phyloP scores from a whole-genome alignment of 2,888 invertebrate genomes.

The Mallateleia sp. region DNA sequence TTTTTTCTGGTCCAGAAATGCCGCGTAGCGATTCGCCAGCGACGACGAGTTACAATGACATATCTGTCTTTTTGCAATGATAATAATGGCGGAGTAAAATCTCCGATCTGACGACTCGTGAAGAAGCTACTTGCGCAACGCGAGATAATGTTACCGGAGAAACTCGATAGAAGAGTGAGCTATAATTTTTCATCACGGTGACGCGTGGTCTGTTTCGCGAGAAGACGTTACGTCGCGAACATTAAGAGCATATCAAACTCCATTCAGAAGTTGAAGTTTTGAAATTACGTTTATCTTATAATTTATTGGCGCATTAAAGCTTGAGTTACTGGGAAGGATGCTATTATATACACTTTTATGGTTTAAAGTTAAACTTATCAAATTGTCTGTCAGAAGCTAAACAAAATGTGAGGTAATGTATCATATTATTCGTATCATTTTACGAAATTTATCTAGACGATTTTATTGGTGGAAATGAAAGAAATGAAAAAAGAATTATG shows the following conservation, averaged over 20 bases:
- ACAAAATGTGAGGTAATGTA: background rate
- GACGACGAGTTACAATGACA: conserved; percentile 2
- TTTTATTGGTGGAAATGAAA: too few relatives aligned
- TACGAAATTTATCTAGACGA: background rate
- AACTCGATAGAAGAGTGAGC: conserved; percentile 48
- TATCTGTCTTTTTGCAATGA: background rate
- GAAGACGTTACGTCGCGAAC: background rate
- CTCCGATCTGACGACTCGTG: conserved; percentile 1
- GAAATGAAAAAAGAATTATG: too few relatives aligned
- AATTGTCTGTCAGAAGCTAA: background rate
- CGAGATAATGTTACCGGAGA: conserved; percentile 55
- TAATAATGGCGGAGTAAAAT: background rate
- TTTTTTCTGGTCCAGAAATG: background rate
- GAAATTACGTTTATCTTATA: background rate
- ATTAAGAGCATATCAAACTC: background rate
- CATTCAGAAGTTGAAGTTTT: background rate
- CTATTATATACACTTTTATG: background rate
- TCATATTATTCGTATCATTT: background rate
- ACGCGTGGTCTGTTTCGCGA: conserved; percentile 29
- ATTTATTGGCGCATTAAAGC: background rate
- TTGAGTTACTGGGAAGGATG: background rate
- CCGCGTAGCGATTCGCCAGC: too few relatives aligned
- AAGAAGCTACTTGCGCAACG: conserved; percentile 47
- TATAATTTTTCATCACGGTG: conserved; percentile 54
- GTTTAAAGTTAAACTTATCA: background rate